These are phyloP conservation scores for Perca schrenkii DNA, from an alignment of 2,113 vertebrate species.

Conservation along the genomic window DNA sequence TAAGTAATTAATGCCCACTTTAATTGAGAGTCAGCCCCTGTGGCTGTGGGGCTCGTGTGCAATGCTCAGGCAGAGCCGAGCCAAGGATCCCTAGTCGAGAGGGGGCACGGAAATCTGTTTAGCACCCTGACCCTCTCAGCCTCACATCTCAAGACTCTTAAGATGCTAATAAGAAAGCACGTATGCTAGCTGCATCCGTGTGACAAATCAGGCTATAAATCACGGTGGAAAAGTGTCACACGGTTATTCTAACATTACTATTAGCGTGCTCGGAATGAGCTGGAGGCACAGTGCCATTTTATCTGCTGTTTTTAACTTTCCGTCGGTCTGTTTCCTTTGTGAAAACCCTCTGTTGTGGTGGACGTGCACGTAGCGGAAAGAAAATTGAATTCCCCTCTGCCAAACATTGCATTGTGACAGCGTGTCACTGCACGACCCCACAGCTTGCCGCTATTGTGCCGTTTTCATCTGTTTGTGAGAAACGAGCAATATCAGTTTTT, in stretches of 20 bases:
- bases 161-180: conserved; percentile 75
- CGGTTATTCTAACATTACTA: conserved; percentile 60
- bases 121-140: conserved; percentile 74
- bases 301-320: conserved; percentile 66
- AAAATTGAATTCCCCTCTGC: conserved; percentile 69
- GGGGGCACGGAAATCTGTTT: conserved; percentile 76
- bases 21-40: conserved; percentile 79
- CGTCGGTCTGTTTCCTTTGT: conserved; percentile 61
- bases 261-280: conserved; percentile 56
- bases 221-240: conserved; percentile 59
- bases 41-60: conserved; percentile 61
- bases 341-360: conserved; percentile 51
- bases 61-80: conserved; percentile 63
- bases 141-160: conserved; percentile 70
- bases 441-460: conserved; percentile 61
- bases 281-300: conserved; percentile 44
- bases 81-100: conserved; percentile 65
- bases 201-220: conserved; percentile 74
- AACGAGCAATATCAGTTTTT: conserved; percentile 65
- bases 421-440: conserved; percentile 52
- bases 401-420: conserved; percentile 72
- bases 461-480: conserved; percentile 71
- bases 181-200: conserved; percentile 68
- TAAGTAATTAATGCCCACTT: conserved; percentile 82
- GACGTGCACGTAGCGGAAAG: conserved; percentile 55